phyloP scores from a whole-genome alignment of 2,113 vertebrate genomes.

The Orthonyx spaldingii region DNA sequence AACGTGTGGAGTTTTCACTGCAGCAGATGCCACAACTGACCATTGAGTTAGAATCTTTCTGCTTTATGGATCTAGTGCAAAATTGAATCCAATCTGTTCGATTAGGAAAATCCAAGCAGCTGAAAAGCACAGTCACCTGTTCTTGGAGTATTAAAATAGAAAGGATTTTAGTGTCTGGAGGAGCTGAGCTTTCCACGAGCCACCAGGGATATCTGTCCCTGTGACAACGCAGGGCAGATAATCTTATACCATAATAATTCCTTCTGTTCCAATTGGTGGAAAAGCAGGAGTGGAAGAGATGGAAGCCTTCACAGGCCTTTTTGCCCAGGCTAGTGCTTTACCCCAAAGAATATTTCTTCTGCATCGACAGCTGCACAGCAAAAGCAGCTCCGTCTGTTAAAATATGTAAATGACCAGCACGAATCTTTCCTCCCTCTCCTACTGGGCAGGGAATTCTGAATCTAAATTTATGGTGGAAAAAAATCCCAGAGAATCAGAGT shows the following conservation, averaged over 20 bases:
- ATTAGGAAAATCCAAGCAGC: not conserved
- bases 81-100: not conserved
- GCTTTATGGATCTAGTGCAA: not conserved
- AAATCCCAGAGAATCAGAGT: not conserved
- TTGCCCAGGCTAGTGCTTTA: conserved; percentile 27
- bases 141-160: not conserved
- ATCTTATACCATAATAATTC: not conserved
- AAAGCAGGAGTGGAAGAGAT: not conserved
- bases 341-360: conserved; percentile 63
- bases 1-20: not conserved
- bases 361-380: conserved; percentile 53
- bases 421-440: conserved; percentile 43
- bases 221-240: not conserved
- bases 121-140: not conserved
- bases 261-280: not conserved
- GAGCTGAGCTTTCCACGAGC: not conserved
- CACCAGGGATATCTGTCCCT: not conserved
- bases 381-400: conserved; percentile 59
- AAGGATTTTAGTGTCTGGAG: not conserved
- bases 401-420: conserved; percentile 57
- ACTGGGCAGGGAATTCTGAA: conserved; percentile 62
- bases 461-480: conserved; percentile 51
- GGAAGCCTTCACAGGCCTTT: not conserved
- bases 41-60: not conserved
- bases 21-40: not conserved